phyloP scores from a whole-genome alignment of 2,113 vertebrate species.

The Gasterosteus aculeatus region DNA sequence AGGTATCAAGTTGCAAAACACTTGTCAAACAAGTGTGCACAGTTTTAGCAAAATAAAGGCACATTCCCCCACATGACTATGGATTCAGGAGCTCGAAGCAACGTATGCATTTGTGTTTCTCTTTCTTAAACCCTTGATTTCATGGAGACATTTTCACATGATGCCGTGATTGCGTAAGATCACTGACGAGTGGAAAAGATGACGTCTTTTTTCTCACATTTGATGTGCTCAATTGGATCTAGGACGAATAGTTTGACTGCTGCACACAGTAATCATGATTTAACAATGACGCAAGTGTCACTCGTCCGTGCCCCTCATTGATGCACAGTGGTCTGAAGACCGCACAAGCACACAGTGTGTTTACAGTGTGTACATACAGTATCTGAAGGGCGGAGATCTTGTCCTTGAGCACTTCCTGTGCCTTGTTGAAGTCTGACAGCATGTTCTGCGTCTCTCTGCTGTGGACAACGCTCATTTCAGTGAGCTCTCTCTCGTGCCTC shows the following conservation, averaged over 20 bases:
- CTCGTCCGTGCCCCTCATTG: not conserved
- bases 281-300: not conserved
- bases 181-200: not conserved
- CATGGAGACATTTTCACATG: not conserved
- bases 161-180: not conserved
- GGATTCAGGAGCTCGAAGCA: not conserved
- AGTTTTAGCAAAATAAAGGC: conserved; percentile 11
- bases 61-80: not conserved
- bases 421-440: conserved; percentile 99
- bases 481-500: conserved; percentile 92
- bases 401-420: conserved; percentile 98
- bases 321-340: not conserved
- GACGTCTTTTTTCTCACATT: not conserved
- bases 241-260: conserved; percentile 8
- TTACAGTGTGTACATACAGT: conserved; percentile 86
- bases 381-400: conserved; percentile 98
- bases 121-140: not conserved
- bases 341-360: not conserved
- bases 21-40: not conserved
- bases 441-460: conserved; percentile 96
- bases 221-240: not conserved
- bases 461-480: conserved; percentile 89
- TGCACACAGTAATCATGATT: not conserved
- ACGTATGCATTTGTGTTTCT: not conserved
- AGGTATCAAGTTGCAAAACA: not conserved